A percentile compares a stretch with the other conserved stretches of the same genome.
These are phyloP conservation scores for Aegotheles bennettii DNA, from an alignment of 2,113 vertebrate species.

Conservation along the genomic window DNA sequence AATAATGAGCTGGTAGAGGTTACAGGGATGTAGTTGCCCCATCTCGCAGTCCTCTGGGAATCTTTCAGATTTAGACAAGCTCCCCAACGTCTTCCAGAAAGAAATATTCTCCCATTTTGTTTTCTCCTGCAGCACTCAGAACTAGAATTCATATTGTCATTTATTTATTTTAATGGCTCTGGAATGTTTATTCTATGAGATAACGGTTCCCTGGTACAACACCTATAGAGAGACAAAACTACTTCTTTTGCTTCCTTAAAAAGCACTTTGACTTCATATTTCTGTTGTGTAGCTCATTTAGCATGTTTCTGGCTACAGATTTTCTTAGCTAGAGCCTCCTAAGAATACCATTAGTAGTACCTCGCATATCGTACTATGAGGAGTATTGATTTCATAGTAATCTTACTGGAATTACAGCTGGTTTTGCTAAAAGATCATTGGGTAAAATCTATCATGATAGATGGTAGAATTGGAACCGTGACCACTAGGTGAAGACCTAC, in stretches of 20 bases:
- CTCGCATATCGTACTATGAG: background rate
- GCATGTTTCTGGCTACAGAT: background rate
- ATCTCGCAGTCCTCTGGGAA: background rate
- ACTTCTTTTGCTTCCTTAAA: background rate
- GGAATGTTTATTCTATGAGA: background rate
- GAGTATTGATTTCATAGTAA: background rate
- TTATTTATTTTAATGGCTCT: background rate
- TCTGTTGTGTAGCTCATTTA: background rate
- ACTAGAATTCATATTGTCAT: background rate
- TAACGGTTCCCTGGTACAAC: background rate
- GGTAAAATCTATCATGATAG: rapidly evolving
- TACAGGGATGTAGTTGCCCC: background rate
- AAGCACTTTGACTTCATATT: background rate
- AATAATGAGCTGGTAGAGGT: background rate
- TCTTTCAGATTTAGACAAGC: background rate
- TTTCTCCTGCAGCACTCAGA: background rate
- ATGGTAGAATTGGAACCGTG: background rate
- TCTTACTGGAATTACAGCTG: background rate
- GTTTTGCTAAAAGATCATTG: background rate
- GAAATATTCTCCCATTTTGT: background rate
- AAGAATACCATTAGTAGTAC: background rate
- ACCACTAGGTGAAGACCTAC: background rate
- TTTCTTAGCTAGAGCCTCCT: background rate
- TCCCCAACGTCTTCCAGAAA: background rate
- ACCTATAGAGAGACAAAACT: background rate